Conservation (phyloP, 2,888 invertebrate species). For the Macropis europaea region DNA sequence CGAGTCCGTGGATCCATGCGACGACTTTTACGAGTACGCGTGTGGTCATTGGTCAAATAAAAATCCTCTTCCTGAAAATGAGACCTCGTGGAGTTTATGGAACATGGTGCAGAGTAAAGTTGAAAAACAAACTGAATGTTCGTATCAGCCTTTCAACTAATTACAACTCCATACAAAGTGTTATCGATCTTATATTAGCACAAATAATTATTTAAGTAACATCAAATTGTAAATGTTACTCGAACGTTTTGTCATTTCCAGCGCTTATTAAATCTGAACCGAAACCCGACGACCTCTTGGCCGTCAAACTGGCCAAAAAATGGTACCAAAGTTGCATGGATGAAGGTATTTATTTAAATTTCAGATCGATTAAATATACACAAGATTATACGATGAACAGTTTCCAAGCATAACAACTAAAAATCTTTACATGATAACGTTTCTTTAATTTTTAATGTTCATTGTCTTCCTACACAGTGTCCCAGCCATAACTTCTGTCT, state of each 20-base stretch:
- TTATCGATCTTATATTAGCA: no score
- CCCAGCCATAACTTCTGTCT: no score
- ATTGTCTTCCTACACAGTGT: no score
- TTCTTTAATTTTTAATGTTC: no score
- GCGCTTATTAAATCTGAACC: neutral
- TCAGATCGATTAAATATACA: neutral
- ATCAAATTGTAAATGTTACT: neutral
- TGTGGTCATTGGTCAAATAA: constrained; percentile 57
- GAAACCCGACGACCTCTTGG: constrained; percentile 54
- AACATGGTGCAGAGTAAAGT: constrained; percentile 8
- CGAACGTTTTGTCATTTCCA: neutral
- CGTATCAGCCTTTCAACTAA: neutral
- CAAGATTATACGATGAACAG: accelerated
- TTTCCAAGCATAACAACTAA: no score
- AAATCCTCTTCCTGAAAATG: constrained; percentile 48
- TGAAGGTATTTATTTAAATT: constrained; percentile 45
- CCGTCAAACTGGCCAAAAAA: constrained; percentile 63
- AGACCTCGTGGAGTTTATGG: constrained; percentile 47
- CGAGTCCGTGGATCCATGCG: constrained; percentile 60
- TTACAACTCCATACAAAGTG: neutral
- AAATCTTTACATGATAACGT: no score
- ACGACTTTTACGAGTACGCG: constrained; percentile 62
- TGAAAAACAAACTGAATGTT: constrained; percentile 20
- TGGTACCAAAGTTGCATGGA: constrained; percentile 67
- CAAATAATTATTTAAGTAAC: no score